These are phyloP conservation scores for Rhinopomastus cyanomelas DNA, from an alignment of 2,113 vertebrate genomes.

Conservation along the genomic window DNA sequence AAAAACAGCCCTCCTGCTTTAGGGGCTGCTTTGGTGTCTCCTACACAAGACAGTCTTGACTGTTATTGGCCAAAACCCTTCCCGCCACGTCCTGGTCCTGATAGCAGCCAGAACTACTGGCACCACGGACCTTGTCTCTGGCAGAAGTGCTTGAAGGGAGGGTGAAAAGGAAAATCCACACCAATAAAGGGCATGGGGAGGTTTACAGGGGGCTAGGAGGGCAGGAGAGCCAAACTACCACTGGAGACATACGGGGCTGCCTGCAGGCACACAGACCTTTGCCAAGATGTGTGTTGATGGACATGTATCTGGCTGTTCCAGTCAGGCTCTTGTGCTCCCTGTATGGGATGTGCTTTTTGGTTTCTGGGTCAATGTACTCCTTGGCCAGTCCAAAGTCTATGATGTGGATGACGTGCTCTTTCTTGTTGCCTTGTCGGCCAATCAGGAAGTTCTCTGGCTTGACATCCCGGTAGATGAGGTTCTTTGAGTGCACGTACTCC, in stretches of 20 bases:
- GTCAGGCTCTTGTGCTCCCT: conserved; percentile 98
- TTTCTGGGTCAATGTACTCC: conserved; percentile 98
- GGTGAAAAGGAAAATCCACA: too few relatives aligned
- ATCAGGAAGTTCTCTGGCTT: conserved; percentile 99
- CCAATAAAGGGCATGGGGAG: neutral
- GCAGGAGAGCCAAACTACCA: rapidly evolving
- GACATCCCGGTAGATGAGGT: conserved; percentile 98
- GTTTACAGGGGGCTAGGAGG: neutral
- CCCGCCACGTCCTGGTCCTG: neutral
- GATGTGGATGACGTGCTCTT: conserved; percentile 97
- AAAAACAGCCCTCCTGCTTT: neutral
- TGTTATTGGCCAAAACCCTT: neutral
- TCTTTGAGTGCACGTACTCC: conserved; percentile 99
- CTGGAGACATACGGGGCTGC: neutral
- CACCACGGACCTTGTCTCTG: neutral
- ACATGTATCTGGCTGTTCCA: conserved; percentile 98
- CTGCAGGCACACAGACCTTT: conserved; percentile 83
- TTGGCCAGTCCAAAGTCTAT: conserved; percentile 99
- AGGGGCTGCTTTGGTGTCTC: neutral
- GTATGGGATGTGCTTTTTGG: conserved; percentile 99
- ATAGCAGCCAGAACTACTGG: neutral
- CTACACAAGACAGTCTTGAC: neutral
- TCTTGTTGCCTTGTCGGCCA: conserved; percentile 96
- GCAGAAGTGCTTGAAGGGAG: neutral
- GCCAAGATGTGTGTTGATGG: conserved; percentile 97